A percentile compares a stretch with the other conserved stretches of the same genome.
Conservation (phyloP, 2,888 invertebrate species). For the Nesidiocoris tenuis region DNA sequence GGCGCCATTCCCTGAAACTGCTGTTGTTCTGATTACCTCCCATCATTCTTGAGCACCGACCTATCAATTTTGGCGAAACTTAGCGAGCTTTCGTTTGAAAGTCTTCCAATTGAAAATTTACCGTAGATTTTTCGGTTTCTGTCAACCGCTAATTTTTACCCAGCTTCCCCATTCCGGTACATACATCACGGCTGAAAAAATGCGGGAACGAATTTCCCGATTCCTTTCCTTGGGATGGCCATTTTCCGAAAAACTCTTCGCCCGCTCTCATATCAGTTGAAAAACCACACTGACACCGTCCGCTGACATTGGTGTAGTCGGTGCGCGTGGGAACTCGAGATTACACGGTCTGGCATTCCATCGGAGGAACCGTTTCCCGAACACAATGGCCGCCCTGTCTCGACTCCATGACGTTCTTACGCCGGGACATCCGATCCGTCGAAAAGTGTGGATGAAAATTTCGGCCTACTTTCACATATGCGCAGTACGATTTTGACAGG, state of each 20-base stretch:
- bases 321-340: conserved; percentile 6
- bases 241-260: no score
- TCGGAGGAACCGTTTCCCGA: neutral
- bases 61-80: no score
- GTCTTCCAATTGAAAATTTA: no score
- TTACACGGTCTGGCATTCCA: conserved; percentile 1
- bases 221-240: no score
- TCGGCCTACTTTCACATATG: neutral
- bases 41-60: no score
- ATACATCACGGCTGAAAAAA: no score
- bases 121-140: conserved; percentile 13
- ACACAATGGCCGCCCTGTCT: neutral
- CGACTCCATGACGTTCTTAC: neutral
- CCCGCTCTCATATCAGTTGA: neutral
- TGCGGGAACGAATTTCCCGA: no score
- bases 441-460: neutral
- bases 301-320: neutral
- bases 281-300: neutral
- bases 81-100: no score
- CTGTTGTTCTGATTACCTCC: no score
- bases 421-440: neutral
- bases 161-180: no score
- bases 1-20: no score
- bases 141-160: conserved; percentile 1
- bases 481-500: neutral